These are phyloP conservation scores for Melanerpes aurifrons DNA, from an alignment of 2,113 vertebrate genomes.

Conservation along the genomic window DNA sequence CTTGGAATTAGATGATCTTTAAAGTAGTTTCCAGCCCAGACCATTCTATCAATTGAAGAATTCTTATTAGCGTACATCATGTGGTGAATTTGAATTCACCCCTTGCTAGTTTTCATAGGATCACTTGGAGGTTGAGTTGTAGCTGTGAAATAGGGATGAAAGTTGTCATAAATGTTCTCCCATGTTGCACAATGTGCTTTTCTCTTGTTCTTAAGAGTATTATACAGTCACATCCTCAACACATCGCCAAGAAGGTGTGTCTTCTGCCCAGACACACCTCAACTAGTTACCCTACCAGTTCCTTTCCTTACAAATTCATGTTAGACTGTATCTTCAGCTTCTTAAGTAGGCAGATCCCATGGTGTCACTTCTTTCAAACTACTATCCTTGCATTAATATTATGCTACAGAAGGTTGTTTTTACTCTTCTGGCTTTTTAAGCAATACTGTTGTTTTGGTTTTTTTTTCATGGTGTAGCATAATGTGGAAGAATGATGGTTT, in stretches of 20 bases:
- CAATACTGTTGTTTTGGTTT: neutral
- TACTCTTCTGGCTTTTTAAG: neutral
- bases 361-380: neutral
- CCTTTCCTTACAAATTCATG: neutral
- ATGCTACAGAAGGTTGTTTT: fast-evolving
- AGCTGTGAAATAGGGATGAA: neutral
- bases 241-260: neutral
- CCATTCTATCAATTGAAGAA: no score
- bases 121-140: neutral
- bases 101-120: neutral
- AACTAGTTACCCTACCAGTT: neutral
- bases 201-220: neutral
- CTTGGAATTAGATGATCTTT: no score
- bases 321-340: neutral
- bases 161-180: neutral
- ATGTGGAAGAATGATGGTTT: neutral
- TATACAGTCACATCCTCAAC: neutral
- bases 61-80: neutral
- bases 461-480: neutral
- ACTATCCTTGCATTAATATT: neutral
- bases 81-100: neutral
- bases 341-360: neutral
- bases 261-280: neutral
- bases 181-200: neutral
- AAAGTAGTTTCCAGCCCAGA: no score